Base-by-base conservation (phyloP, 2,113 vertebrate species). In the Trichomycterus rosablanca region DNA sequence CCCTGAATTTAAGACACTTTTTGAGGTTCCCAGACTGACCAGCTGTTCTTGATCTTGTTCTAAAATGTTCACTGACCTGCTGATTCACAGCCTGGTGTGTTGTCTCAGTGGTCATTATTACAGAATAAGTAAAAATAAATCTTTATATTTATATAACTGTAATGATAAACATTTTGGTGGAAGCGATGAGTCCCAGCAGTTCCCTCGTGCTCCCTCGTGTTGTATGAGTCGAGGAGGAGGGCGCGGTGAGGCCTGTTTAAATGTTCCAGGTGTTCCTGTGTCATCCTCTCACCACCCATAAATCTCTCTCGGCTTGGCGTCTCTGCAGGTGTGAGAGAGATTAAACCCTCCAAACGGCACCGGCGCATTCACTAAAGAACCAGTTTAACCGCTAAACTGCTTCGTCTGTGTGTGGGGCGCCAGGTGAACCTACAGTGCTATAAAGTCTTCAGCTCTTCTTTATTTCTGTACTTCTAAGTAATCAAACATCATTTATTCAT, bases 311-410 rank as follows among this genome's bases (percentile, higher is more conserved):
- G 14, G 49, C 56, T 56, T 45, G 5, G 70, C 69, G 56, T 71
- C 58, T 78, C 74, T 79, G 82, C 80, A 84, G 77, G 79, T 84
- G 79, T 75, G 16, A 74, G 71, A 76, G 74, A 76, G 78, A 84
- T 85, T 83, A 84, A 72, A 78, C 80, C 37, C 76, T 73, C 69
- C 75, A 79, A 86, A 78, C 72, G 71, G 71, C 18, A 63, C 60
- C 71, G 45, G 74, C 76, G 67, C 80, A 77, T 76, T 54, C 68
- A 60, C 74, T 72, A 81, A 81, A 74, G 70, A 78, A 72, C 67
- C 22, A 73, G 22, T 84, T 86, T 84, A 84, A 75, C 76, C 67
- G 73, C 72, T 78, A 76, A 84, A 80, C 80, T 74, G 76, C 66
- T 58, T 15, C 30, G 18, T 59, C 62, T 42, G 24, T 39, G 22